Conservation (phyloP, 2,797 vertebrate genomes). For the Epinephelus awoara region DNA sequence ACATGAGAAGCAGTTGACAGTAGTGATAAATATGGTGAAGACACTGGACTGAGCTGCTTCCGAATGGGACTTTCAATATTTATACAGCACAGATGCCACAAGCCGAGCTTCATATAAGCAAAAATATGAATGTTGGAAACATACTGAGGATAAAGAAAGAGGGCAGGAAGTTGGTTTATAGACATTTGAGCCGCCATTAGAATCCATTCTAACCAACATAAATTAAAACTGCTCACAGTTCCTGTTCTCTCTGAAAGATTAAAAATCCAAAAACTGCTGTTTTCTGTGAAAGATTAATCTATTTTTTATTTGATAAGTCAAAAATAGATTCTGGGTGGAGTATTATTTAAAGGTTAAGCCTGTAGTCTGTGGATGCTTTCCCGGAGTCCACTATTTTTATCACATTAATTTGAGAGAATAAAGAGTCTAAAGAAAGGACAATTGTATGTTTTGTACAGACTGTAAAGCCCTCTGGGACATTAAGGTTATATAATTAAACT, state of each 20-base stretch:
- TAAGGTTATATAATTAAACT: background rate
- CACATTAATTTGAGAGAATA: background rate
- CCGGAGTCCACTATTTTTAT: background rate
- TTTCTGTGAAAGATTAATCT: conserved; percentile 1
- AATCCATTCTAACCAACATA: background rate
- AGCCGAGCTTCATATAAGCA: no score
- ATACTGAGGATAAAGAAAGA: background rate
- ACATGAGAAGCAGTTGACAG: conserved; percentile 28
- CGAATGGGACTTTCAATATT: background rate
- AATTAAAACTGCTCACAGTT: background rate
- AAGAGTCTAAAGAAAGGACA: background rate
- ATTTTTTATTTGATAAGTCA: background rate
- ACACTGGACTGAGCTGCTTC: background rate
- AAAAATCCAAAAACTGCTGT: conserved; percentile 11
- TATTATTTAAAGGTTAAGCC: background rate
- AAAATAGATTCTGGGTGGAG: background rate
- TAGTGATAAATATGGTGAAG: conserved; percentile 12
- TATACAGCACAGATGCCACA: background rate
- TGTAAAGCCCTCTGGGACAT: background rate
- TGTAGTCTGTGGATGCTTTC: background rate
- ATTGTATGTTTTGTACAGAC: background rate
- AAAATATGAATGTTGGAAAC: background rate
- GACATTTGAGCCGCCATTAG: background rate
- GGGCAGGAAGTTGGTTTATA: background rate
- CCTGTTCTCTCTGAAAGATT: conserved; percentile 1